These are phyloP conservation scores for Cygnus buccinator DNA, from an alignment of 2,113 vertebrate genomes.

Conservation along the genomic window DNA sequence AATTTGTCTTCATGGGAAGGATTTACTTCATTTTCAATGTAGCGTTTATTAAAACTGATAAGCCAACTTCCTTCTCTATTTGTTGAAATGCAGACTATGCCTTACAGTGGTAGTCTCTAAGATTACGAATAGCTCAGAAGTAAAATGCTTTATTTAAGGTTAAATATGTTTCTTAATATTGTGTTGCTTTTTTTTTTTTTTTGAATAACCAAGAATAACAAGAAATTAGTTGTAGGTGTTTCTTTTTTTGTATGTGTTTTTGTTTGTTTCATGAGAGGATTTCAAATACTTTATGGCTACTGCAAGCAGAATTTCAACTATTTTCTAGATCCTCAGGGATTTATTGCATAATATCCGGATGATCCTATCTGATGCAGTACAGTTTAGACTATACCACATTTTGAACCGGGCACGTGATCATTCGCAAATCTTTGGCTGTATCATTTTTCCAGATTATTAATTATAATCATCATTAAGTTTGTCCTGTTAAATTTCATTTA, in stretches of 20 bases:
- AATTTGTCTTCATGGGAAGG: neutral
- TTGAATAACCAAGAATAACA: neutral
- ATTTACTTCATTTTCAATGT: slow-evolving; percentile 2
- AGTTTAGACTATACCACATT: neutral
- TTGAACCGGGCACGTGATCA: neutral
- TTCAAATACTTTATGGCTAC: neutral
- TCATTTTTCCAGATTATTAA: neutral
- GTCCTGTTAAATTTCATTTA: neutral
- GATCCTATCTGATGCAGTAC: neutral
- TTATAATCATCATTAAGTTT: neutral
- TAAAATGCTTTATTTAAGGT: slow-evolving; percentile 1
- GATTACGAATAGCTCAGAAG: neutral
- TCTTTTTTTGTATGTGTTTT: neutral
- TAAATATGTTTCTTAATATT: neutral
- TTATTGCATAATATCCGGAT: neutral
- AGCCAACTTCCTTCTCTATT: neutral
- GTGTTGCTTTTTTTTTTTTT: neutral
- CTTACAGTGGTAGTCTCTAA: neutral
- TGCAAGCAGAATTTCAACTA: neutral
- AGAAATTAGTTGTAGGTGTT: neutral
- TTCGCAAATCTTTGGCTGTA: neutral
- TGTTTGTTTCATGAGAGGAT: neutral
- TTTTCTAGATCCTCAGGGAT: neutral
- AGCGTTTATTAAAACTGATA: neutral
- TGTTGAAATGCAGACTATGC: neutral